Percentiles rank a stretch among this genome's conserved stretches.
Conservation (phyloP, 1,140 invertebrate genomes). For the Trypoxylus dichotomus region DNA sequence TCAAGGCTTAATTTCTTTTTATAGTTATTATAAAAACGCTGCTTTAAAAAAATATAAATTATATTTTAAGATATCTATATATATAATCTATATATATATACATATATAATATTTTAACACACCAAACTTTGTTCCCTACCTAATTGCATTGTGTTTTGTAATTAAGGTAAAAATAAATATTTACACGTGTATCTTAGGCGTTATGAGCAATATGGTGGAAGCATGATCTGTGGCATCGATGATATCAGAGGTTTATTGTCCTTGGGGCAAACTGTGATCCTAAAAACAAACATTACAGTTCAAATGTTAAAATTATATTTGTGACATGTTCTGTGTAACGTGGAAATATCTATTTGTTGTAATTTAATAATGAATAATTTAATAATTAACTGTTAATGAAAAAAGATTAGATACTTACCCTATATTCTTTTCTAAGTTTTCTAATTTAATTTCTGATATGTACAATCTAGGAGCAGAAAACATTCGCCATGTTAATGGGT, state of each 20-base stretch:
- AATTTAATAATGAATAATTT: background rate
- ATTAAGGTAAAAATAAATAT: conserved; percentile 7
- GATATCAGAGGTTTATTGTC: conserved; percentile 58
- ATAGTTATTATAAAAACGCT: no score
- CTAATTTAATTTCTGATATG: conserved; percentile 69
- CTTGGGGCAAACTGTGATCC: conserved; percentile 62
- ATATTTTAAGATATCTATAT: background rate
- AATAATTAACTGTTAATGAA: background rate
- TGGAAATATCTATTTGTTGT: no score
- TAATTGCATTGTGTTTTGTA: conserved; percentile 14
- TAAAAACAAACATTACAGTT: conserved; percentile 48
- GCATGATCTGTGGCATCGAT: conserved; percentile 41
- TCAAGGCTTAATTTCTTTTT: no score
- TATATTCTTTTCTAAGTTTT: conserved; percentile 61
- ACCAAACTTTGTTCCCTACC: background rate
- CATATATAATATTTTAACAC: background rate
- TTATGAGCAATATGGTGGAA: conserved; percentile 42
- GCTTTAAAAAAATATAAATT: background rate
- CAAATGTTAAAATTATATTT: background rate
- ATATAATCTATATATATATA: background rate
- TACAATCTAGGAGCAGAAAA: conserved; percentile 71
- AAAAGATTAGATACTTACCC: background rate
- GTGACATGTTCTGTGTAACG: no score
- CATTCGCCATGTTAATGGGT: conserved; percentile 81
- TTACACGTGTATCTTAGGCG: background rate